phyloP scores from a whole-genome alignment of 2,888 invertebrate genomes.

The Ferrisia virgata region DNA sequence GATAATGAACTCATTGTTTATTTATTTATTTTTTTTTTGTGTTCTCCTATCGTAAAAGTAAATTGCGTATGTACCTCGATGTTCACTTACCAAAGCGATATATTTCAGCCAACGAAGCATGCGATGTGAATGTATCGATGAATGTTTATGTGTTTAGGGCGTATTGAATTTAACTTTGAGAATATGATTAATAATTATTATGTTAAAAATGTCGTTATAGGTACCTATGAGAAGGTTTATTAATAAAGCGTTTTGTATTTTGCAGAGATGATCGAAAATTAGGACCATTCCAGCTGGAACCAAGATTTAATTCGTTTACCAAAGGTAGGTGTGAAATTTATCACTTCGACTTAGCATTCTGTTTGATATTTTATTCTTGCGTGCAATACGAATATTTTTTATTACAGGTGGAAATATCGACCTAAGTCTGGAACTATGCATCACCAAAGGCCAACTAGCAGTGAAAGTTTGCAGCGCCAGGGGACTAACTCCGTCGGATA shows the following conservation, averaged over 20 bases:
- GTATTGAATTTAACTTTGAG: no score
- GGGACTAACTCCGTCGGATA: slow-evolving; percentile 69
- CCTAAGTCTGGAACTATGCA: slow-evolving; percentile 80
- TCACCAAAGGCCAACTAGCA: slow-evolving; percentile 88
- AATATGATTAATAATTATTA: neutral
- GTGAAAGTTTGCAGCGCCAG: slow-evolving; percentile 76
- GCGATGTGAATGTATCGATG: slow-evolving; percentile 2
- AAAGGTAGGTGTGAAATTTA: slow-evolving; percentile 19
- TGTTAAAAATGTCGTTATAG: neutral
- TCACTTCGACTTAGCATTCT: no score
- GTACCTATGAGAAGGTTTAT: neutral
- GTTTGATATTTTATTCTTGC: no score
- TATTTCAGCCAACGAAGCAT: slow-evolving; percentile 6
- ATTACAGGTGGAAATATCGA: slow-evolving; percentile 67
- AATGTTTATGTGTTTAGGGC: neutral
- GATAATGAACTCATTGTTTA: slow-evolving; percentile 30
- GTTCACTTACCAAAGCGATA: neutral
- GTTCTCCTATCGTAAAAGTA: slow-evolving; percentile 5
- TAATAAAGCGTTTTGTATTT: neutral
- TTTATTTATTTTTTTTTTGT: slow-evolving; percentile 29
- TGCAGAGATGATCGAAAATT: slow-evolving; percentile 40
- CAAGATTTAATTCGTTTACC: slow-evolving; percentile 34
- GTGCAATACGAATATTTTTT: neutral
- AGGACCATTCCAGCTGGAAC: slow-evolving; percentile 44
- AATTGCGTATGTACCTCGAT: neutral